These are phyloP conservation scores for Temnothorax longispinosus DNA, from an alignment of 1,140 invertebrate genomes.

Conservation along the genomic window DNA sequence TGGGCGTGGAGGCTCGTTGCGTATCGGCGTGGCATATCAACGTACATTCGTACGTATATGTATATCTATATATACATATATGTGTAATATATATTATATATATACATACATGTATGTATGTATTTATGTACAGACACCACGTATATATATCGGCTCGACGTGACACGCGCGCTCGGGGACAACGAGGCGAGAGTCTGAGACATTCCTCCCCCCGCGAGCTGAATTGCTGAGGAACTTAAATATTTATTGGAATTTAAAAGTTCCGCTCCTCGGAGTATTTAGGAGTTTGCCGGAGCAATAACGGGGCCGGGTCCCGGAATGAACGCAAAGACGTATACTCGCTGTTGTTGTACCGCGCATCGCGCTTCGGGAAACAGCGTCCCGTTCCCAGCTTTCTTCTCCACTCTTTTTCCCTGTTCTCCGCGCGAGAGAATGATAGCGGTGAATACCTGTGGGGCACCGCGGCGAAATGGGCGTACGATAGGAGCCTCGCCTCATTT, in stretches of 20 bases:
- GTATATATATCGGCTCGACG: background rate
- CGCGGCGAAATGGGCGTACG: constrained; percentile 13
- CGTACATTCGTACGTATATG: no score
- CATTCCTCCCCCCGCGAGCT: background rate
- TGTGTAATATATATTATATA: no score
- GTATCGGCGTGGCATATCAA: background rate
- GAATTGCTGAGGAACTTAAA: constrained; percentile 79
- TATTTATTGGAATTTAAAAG: constrained; percentile 85
- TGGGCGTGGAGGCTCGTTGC: constrained; percentile 25
- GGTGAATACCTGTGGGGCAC: constrained; percentile 23
- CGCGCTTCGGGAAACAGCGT: constrained; percentile 19
- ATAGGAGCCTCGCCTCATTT: constrained; percentile 38
- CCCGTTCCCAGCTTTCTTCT: background rate
- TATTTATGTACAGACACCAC: no score
- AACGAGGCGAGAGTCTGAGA: constrained; percentile 25
- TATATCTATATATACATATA: background rate
- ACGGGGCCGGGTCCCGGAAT: constrained; percentile 62
- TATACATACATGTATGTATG: no score
- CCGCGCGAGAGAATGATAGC: background rate
- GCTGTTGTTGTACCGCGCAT: background rate
- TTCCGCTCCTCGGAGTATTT: constrained; percentile 79
- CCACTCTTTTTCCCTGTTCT: background rate
- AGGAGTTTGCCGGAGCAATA: constrained; percentile 83
- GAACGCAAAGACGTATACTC: constrained; percentile 41
- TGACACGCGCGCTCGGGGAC: constrained; percentile 35